Evolutionary conservation across 2,113 vertebrate species (phyloP), one percentile per base, ranked within the genome.

Genomic region (Conger conger): DNA sequence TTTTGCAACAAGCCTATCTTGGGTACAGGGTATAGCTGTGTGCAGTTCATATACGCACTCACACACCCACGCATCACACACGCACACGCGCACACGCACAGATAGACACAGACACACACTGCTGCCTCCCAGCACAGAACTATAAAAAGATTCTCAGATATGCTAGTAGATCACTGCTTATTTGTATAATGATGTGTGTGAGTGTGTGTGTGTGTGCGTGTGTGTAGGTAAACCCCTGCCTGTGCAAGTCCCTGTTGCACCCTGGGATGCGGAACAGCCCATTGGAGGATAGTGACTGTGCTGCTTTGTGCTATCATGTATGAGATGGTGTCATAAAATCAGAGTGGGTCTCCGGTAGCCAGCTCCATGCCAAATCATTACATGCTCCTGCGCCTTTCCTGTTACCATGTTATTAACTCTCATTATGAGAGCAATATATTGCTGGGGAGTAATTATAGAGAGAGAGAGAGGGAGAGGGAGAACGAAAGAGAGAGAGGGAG

Each of bases 271-370:
- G n/a, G 38, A 42, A 80, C n/a, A 40, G 30, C n/a, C 68, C n/a
- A 13, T 38, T 1, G 33, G 20, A 4, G n/a, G 15, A n/a, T 37
- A 33, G 23, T 53, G 8, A 50, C 36, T 40, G n/a, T 36, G 79
- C 57, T 50, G 38, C 37, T 77, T 23, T 54, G 76, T 76, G 63
- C 86, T 27, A 87, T 84, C 81, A 68, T 78, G 79, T 84, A 53
- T 33, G 18, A 85, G 17, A 38, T 80, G 83, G 53, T 85, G 80
- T 82, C 82, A 88, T 88, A 88, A 86, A 85, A 88, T 50, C 53
- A 53, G 60, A 83, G 78, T 0, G 35, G 82, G 84, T 40, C 83
- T 86, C 79, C 82, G 76, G 54, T 85, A 81, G 83, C 84, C 73
- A 42, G 57, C 15, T 15, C 63, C 82, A 83, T 54, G 78, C 42